Evolutionary conservation across 2,113 vertebrate species (phyloP).

Genomic region (Ahaetulla prasina): DNA sequence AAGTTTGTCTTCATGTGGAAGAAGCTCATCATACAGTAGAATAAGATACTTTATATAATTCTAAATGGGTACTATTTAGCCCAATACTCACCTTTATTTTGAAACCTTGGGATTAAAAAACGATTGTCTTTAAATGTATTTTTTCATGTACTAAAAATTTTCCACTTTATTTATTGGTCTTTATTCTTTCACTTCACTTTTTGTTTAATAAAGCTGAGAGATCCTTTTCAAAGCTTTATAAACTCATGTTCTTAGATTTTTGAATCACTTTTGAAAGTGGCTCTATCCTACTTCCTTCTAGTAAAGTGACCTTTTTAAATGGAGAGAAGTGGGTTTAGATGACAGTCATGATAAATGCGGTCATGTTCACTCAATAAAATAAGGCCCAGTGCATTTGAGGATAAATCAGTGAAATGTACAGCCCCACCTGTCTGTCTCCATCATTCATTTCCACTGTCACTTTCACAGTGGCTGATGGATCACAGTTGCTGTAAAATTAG

Average conservation of each 20-base stretch:
- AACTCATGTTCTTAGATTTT: slow-evolving; percentile 74
- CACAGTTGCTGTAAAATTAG: slow-evolving; percentile 99
- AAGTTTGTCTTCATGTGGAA: background rate
- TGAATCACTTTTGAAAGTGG: slow-evolving; percentile 76
- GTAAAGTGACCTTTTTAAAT: slow-evolving; percentile 97
- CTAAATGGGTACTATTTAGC: background rate
- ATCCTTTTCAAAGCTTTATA: slow-evolving; percentile 64
- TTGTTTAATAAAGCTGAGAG: slow-evolving; percentile 69
- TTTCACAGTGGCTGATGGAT: slow-evolving; percentile 98
- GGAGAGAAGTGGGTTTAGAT: slow-evolving; percentile 98
- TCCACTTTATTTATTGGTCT: slow-evolving; percentile 35
- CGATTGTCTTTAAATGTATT: background rate
- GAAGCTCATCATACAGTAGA: background rate
- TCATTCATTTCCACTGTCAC: slow-evolving; percentile 99
- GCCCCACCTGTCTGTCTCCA: slow-evolving; percentile 99
- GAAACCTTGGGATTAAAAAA: background rate
- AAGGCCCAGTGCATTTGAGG: slow-evolving; percentile 96
- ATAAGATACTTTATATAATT: background rate
- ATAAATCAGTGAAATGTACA: slow-evolving; percentile 99
- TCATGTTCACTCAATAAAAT: slow-evolving; percentile 99
- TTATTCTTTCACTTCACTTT: background rate
- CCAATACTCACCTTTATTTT: background rate
- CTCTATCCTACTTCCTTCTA: slow-evolving; percentile 80
- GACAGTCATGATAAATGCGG: slow-evolving; percentile 99
- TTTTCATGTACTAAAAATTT: slow-evolving; percentile 30